Evolutionary conservation across 1,140 invertebrate genomes (phyloP).

Genomic region (Leptinotarsa undecemlineata): DNA sequence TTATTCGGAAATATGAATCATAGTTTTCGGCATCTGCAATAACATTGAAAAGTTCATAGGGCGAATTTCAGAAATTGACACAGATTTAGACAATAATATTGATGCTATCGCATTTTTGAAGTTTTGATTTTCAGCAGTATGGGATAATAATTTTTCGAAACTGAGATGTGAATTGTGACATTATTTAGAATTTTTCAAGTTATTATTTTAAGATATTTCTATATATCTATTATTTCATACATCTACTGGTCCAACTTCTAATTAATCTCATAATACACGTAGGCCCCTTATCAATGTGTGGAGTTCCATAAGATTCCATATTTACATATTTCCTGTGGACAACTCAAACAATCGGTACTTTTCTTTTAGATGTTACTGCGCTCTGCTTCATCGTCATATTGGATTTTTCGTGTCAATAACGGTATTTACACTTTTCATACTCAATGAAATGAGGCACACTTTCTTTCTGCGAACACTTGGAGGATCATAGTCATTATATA

Average conservation of each 20-base stretch:
- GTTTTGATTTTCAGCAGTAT: conserved; percentile 91
- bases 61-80: conserved; percentile 76
- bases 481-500: conserved; percentile 94
- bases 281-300: conserved; percentile 79
- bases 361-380: conserved; percentile 87
- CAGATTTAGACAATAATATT: conserved; percentile 86
- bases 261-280: conserved; percentile 81
- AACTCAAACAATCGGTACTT: conserved; percentile 81
- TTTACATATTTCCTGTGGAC: conserved; percentile 83
- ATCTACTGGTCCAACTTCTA: conserved; percentile 86
- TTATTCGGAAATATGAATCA: no score
- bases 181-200: conserved; percentile 85
- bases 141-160: conserved; percentile 85
- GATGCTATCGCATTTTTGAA: conserved; percentile 90
- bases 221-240: conserved; percentile 89
- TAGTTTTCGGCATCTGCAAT: no score
- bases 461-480: conserved; percentile 90
- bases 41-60: no score
- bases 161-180: conserved; percentile 83
- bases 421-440: conserved; percentile 86
- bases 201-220: conserved; percentile 80
- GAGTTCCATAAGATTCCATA: conserved; percentile 76
- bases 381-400: conserved; percentile 85
- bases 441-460: conserved; percentile 79
- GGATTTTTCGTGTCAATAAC: conserved; percentile 83